Percentiles rank a stretch among this genome's conserved stretches.
phyloP scores from a whole-genome alignment of 2,113 vertebrate species.

The Heterochromis multidens region DNA sequence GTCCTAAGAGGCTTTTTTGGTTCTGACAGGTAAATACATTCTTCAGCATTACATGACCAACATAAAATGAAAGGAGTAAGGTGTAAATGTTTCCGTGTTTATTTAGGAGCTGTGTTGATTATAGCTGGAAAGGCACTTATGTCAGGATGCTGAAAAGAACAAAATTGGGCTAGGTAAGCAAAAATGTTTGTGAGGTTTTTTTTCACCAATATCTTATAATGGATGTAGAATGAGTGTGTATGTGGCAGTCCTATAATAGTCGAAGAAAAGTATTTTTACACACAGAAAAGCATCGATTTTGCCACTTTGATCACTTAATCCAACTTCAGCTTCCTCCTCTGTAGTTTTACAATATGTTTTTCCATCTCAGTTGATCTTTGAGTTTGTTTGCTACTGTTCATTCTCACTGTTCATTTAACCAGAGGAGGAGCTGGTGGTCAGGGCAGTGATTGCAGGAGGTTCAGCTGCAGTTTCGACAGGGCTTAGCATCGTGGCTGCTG shows the following conservation, averaged over 20 bases:
- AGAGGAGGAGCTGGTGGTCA: not conserved
- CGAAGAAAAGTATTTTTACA: not conserved
- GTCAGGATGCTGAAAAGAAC: not conserved
- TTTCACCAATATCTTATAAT: not conserved
- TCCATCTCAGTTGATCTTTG: not conserved
- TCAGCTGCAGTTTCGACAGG: not conserved
- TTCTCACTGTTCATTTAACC: not conserved
- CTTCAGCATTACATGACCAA: not conserved
- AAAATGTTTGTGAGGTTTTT: not conserved
- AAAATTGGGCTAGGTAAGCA: not conserved
- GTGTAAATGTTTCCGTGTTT: not conserved
- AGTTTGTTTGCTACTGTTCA: not conserved
- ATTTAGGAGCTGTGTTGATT: not conserved
- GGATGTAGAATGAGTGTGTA: not conserved
- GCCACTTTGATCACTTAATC: not conserved
- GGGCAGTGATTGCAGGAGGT: conserved; percentile 7
- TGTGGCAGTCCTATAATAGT: not conserved
- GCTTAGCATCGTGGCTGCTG: not conserved
- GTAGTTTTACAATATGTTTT: not conserved
- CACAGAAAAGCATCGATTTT: not conserved
- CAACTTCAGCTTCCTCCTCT: not conserved
- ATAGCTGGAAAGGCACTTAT: conserved; percentile 43
- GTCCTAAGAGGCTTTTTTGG: not conserved
- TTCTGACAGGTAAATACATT: not conserved
- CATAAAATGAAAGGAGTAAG: not conserved